These are phyloP conservation scores for Xerus rutilus DNA, from an alignment of 2,797 vertebrate species.

Conservation along the genomic window DNA sequence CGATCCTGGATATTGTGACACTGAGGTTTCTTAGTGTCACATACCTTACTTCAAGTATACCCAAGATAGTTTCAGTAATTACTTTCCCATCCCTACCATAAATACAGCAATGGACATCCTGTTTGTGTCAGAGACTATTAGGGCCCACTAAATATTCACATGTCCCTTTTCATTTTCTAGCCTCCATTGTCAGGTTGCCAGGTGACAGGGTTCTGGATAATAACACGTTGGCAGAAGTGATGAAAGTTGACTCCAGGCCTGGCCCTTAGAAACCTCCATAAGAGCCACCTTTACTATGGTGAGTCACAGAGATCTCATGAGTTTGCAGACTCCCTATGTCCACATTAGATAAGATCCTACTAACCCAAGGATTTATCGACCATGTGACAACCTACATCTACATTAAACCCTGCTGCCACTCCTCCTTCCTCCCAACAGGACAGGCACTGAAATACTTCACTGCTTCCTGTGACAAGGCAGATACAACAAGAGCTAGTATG, in stretches of 20 bases:
- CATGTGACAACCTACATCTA: neutral
- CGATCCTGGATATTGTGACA: neutral
- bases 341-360: neutral
- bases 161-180: neutral
- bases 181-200: neutral
- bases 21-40: neutral
- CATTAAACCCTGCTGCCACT: neutral
- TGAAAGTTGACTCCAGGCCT: neutral
- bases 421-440: neutral
- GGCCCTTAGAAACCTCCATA: neutral
- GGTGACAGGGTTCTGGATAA: neutral
- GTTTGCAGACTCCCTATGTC: neutral
- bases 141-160: neutral
- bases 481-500: neutral
- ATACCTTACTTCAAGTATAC: neutral
- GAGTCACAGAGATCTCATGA: neutral
- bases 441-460: neutral
- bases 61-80: neutral
- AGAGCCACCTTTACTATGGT: neutral
- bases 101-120: neutral
- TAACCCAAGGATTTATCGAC: neutral
- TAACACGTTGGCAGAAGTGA: neutral
- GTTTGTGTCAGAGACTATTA: neutral
- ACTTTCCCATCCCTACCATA: neutral
- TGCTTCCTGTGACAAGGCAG: neutral